Evolutionary conservation across 2,113 vertebrate genomes (phyloP).

Genomic region (Corynorhinus townsendii): DNA sequence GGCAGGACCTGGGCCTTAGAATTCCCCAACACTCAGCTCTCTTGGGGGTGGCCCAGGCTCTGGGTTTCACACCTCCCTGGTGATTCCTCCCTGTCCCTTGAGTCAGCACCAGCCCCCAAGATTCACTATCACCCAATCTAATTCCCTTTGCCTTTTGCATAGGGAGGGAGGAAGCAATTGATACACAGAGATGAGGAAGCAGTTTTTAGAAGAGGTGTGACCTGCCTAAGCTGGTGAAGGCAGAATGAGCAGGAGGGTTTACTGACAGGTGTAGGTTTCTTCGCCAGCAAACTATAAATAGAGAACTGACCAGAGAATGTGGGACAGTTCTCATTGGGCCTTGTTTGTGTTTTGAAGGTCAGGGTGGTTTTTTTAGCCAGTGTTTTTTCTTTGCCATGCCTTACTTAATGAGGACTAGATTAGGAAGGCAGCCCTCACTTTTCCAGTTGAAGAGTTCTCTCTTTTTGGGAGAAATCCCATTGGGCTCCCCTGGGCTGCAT

Average conservation of each 20-base stretch:
- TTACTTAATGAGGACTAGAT: not conserved
- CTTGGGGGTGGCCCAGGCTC: not conserved
- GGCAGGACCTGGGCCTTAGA: not conserved
- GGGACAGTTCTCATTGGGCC: not conserved
- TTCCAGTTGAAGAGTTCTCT: not conserved
- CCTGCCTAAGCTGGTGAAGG: too few relatives aligned
- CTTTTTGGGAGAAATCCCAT: not conserved
- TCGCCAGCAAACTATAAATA: too few relatives aligned
- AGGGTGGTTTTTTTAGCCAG: not conserved
- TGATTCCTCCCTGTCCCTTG: not conserved
- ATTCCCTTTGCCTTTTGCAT: too few relatives aligned
- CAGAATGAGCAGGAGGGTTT: not conserved
- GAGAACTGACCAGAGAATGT: accelerated
- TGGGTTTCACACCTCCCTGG: not conserved
- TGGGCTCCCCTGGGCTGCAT: not conserved
- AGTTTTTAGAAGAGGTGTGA: not conserved
- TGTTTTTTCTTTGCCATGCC: not conserved
- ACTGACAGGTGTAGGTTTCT: not conserved
- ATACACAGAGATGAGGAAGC: not conserved
- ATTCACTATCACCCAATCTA: too few relatives aligned
- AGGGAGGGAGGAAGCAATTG: too few relatives aligned
- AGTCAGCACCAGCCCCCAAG: too few relatives aligned
- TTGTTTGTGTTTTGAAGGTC: not conserved
- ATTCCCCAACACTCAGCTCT: not conserved
- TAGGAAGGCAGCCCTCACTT: not conserved